These are phyloP conservation scores for Doryteuthis pealeii DNA, from an alignment of 1,140 invertebrate genomes.

Conservation along the genomic window DNA sequence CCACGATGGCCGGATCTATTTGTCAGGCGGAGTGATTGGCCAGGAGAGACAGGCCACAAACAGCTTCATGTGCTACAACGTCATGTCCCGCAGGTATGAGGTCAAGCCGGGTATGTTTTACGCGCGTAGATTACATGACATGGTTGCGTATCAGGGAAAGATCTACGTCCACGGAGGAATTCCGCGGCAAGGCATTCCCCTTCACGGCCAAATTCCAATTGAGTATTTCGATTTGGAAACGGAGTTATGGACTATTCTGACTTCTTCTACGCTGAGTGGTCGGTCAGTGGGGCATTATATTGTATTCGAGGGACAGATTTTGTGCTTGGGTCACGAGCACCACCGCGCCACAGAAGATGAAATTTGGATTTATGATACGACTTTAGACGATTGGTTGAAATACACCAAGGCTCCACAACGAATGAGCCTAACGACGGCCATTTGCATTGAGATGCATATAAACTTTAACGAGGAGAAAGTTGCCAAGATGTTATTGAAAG, in stretches of 20 bases:
- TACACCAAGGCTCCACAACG: conserved; percentile 53
- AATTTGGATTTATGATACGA: conserved; percentile 53
- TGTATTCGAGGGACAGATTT: conserved; percentile 45
- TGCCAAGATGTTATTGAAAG: conserved; percentile 43
- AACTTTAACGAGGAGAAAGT: conserved; percentile 58
- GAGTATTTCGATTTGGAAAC: conserved; percentile 49
- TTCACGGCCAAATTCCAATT: conserved; percentile 56
- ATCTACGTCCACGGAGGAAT: conserved; percentile 56
- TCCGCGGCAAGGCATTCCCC: conserved; percentile 44
- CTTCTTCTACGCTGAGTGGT: conserved; percentile 53
- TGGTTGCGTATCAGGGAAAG: conserved; percentile 45
- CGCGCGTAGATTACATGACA: conserved; percentile 55
- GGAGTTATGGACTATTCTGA: conserved; percentile 55
- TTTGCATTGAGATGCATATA: conserved; percentile 46
- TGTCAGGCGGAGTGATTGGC: conserved; percentile 52
- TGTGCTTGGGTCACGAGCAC: conserved; percentile 56
- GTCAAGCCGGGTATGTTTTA: conserved; percentile 53
- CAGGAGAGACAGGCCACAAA: conserved; percentile 49
- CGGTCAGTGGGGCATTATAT: conserved; percentile 57
- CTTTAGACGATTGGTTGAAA: conserved; percentile 47
- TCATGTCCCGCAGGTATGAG: conserved; percentile 43
- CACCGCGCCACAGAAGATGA: conserved; percentile 56
- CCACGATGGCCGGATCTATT: conserved; percentile 47
- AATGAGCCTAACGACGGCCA: conserved; percentile 50
- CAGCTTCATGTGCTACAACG: conserved; percentile 48